Evolutionary conservation across 2,113 vertebrate species (phyloP), one percentile per base, ranked within the genome.

Genomic region (Melanotaenia duboulayi): DNA sequence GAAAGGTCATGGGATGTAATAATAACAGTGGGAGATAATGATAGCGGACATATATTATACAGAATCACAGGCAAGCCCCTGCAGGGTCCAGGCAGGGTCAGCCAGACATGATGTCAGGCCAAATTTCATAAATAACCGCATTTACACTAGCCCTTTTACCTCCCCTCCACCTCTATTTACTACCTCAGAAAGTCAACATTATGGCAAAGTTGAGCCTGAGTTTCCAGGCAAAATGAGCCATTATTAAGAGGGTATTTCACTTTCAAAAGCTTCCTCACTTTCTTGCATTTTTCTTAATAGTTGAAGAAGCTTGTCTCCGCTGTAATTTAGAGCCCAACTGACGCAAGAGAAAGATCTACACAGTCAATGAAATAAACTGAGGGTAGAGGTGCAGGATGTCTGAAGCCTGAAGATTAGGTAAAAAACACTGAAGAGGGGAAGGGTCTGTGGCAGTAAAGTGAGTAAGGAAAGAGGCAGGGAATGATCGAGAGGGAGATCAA

Each of bases 41-140:
- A 72, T 50, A 55, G 67, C 59, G 63, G 87, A 89, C 87, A 74
- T 86, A 78, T 85, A 85, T 85, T 78, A 76, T 80, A 79, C 69
- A 57, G 66, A 74, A 77, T 65, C 73, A 71, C 56, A 85, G 89
- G 60, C 51, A 44, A 67, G 61, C 48, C 71, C 74, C 82, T 74
- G 78, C 70, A 50, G 87, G 78, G 66, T 66, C 11, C 37, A 16
- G 52, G 59, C 62, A 48, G 55, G 74, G 44, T 73, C 24, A 12
- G 62, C 40, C 50, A 67, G 65, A 58, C 55, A 59, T 77, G 74
- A 78, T 16, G 48, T 58, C 10, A 51, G 54, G 67, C 58, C 32
- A 70, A 50, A 64, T 74, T 72, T 75, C 58, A 74, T 39, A 71
- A 81, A 84, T 79, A 84, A 85, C 48, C 62, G 73, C 73, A 65